Percentiles rank a stretch among this genome's conserved stretches.
phyloP scores from a whole-genome alignment of 2,113 vertebrate genomes.

The Xiphophorus couchianus region DNA sequence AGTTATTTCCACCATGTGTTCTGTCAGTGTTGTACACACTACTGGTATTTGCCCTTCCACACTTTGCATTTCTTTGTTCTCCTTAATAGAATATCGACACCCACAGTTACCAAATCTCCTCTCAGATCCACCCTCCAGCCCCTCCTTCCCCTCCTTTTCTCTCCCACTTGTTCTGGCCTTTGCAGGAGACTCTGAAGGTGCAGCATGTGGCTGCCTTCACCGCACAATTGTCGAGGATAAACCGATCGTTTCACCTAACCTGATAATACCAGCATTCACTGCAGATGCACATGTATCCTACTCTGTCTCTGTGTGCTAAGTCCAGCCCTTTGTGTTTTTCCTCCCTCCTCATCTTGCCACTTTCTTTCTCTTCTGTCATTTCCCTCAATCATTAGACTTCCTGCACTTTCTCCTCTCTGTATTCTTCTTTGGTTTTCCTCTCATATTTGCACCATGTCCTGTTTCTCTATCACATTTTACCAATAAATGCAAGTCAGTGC shows the following conservation, averaged over 20 bases:
- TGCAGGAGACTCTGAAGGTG: constrained; percentile 64
- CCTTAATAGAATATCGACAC: constrained; percentile 60
- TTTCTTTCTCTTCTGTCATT: not conserved
- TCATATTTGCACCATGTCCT: not conserved
- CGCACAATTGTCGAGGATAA: constrained; percentile 47
- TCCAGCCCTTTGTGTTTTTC: constrained; percentile 38
- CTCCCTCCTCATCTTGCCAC: constrained; percentile 1
- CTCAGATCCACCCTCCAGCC: not conserved
- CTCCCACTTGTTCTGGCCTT: constrained; percentile 51
- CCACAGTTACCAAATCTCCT: constrained; percentile 31
- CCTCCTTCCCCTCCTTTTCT: not conserved
- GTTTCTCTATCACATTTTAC: not conserved
- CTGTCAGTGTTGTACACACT: constrained; percentile 10
- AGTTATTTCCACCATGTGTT: not conserved
- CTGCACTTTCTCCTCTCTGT: constrained; percentile 7
- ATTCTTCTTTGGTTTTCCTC: constrained; percentile 2
- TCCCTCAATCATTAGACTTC: constrained; percentile 22
- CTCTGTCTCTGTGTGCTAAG: constrained; percentile 20
- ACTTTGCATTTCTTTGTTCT: constrained; percentile 50
- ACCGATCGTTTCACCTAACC: constrained; percentile 66
- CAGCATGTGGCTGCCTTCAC: constrained; percentile 68
- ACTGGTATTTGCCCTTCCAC: constrained; percentile 25
- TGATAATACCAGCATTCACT: constrained; percentile 55
- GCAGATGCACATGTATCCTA: constrained; percentile 28
- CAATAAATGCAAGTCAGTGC: not conserved